Evolutionary conservation across 2,888 invertebrate genomes (phyloP).

Genomic region (Hipparchia sbordonii): DNA sequence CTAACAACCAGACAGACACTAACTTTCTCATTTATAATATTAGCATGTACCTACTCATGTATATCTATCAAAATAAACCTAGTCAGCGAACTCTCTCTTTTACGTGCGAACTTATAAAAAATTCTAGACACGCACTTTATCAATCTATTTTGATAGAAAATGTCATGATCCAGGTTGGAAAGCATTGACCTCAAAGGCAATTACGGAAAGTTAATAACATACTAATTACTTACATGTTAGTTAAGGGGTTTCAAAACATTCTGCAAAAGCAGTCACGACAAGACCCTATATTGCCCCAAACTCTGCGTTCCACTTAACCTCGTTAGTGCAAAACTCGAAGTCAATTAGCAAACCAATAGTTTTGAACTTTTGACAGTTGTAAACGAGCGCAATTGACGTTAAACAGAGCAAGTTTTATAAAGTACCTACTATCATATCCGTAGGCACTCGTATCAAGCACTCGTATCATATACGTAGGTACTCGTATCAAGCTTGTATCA

Average conservation of each 20-base stretch:
- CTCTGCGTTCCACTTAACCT: conserved; percentile 69
- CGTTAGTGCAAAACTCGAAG: conserved; percentile 68
- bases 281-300: conserved; percentile 23
- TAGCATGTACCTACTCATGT: no score
- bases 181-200: not conserved
- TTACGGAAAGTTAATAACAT: not conserved
- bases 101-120: not conserved
- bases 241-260: conserved; percentile 10
- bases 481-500: not conserved
- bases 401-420: conserved; percentile 56
- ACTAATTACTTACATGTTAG: conserved; percentile 1
- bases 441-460: not conserved
- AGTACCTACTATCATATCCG: conserved; percentile 47
- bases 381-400: conserved; percentile 66
- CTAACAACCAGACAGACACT: no score
- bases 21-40: no score
- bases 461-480: conserved; percentile 28
- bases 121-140: not conserved
- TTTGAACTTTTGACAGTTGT: conserved; percentile 67
- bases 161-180: not conserved
- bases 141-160: not conserved
- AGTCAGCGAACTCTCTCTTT: not conserved
- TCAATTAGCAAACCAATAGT: conserved; percentile 71
- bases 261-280: conserved; percentile 20
- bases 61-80: not conserved